Conservation (phyloP, 2,797 vertebrate genomes). For the Poeciliopsis gracilis region DNA sequence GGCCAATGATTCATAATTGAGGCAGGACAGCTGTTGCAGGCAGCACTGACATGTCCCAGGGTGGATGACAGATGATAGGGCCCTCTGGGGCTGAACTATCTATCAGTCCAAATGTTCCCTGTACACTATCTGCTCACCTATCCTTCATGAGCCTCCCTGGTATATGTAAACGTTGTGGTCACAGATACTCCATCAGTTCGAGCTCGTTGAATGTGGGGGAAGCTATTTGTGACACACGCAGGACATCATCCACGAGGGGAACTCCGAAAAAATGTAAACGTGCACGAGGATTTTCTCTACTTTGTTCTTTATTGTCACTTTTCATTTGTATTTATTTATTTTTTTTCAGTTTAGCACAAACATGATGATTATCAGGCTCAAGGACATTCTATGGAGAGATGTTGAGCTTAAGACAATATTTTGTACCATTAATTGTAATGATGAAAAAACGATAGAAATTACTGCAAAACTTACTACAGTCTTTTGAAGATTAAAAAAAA, state of each 20-base stretch:
- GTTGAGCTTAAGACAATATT: neutral
- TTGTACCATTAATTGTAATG: neutral
- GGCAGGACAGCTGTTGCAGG: slow-evolving; percentile 80
- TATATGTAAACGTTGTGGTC: slow-evolving; percentile 56
- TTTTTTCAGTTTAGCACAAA: neutral
- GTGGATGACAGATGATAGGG: slow-evolving; percentile 77
- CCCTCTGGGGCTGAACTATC: slow-evolving; percentile 71
- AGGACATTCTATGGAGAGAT: neutral
- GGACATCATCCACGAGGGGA: neutral
- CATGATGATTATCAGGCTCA: neutral
- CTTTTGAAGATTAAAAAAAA: neutral
- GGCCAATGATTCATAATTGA: slow-evolving; percentile 81
- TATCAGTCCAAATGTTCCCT: slow-evolving; percentile 70
- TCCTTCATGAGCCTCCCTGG: slow-evolving; percentile 55
- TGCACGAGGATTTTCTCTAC: neutral
- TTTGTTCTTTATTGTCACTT: neutral
- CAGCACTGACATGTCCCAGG: slow-evolving; percentile 73
- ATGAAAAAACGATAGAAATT: neutral
- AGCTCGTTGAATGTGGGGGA: slow-evolving; percentile 28
- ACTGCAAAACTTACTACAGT: neutral
- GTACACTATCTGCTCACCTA: slow-evolving; percentile 68
- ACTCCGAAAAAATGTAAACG: neutral
- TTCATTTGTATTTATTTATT: neutral
- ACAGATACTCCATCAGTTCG: slow-evolving; percentile 31
- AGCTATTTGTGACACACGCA: slow-evolving; percentile 18